A percentile compares a stretch with the other conserved stretches of the same genome.
Evolutionary conservation across 2,888 invertebrate species (phyloP).

Genomic region (Lithosia quadra): DNA sequence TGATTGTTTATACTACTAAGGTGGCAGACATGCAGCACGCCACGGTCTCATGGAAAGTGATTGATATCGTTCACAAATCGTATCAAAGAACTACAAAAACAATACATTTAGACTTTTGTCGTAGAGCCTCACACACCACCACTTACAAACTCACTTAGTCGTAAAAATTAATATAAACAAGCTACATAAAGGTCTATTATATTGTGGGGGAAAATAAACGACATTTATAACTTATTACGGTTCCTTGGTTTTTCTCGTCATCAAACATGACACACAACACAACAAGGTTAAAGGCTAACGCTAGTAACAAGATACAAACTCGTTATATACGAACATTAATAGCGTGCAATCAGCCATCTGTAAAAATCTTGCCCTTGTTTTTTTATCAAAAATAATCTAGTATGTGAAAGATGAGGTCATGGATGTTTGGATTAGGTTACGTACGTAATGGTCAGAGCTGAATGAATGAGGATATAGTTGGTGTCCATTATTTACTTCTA

Average conservation of each 20-base stretch:
- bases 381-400: not conserved
- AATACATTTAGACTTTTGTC: not conserved
- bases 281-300: not conserved
- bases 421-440: not conserved
- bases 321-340: constrained; percentile 13
- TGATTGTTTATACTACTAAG: no score
- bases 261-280: not conserved
- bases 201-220: not conserved
- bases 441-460: not conserved
- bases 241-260: constrained; percentile 5
- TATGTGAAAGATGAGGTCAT: not conserved
- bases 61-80: not conserved
- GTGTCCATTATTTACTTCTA: no score
- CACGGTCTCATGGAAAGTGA: no score
- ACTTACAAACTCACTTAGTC: not conserved
- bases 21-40: no score
- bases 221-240: not conserved
- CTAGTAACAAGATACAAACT: constrained; percentile 4
- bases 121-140: not conserved
- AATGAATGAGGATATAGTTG: not conserved
- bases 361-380: not conserved
- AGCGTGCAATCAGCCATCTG: not conserved
- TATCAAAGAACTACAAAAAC: not conserved
- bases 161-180: not conserved
- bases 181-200: not conserved